phyloP scores from a whole-genome alignment of 1,140 invertebrate genomes.

The Drosophila lacteicornis region DNA sequence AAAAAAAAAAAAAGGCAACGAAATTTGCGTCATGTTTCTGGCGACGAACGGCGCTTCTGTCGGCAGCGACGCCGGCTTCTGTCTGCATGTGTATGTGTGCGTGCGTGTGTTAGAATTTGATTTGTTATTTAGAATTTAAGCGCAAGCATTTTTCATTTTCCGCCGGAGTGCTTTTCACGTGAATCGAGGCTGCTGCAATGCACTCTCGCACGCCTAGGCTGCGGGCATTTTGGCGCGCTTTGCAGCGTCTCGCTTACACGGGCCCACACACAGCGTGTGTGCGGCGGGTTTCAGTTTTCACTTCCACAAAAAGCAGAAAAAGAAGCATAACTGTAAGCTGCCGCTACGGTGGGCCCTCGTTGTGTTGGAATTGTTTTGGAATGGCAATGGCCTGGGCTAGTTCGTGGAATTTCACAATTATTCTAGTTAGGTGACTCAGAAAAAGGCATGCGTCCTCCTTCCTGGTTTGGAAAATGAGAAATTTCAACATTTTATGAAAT shows the following conservation, averaged over 20 bases:
- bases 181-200: conserved; percentile 11
- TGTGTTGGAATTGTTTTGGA: background rate
- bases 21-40: conserved; percentile 73
- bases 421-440: conserved; percentile 2
- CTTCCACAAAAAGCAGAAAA: background rate
- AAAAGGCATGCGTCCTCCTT: too few species aligned
- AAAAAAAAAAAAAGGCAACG: conserved; percentile 45
- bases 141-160: conserved; percentile 19
- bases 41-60: conserved; percentile 56
- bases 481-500: background rate
- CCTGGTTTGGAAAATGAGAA: background rate
- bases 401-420: background rate
- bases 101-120: conserved; percentile 27
- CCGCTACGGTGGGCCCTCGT: background rate
- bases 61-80: conserved; percentile 44
- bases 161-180: conserved; percentile 40
- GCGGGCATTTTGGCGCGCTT: conserved; percentile 69
- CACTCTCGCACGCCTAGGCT: conserved; percentile 13
- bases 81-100: conserved; percentile 22
- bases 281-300: background rate
- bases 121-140: conserved; percentile 27
- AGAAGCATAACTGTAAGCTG: background rate
- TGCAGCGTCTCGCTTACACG: conserved; percentile 31
- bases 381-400: background rate
- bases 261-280: background rate